These are phyloP conservation scores for Pangasius mekongensis DNA, from an alignment of 2,797 vertebrate genomes.

Conservation along the genomic window DNA sequence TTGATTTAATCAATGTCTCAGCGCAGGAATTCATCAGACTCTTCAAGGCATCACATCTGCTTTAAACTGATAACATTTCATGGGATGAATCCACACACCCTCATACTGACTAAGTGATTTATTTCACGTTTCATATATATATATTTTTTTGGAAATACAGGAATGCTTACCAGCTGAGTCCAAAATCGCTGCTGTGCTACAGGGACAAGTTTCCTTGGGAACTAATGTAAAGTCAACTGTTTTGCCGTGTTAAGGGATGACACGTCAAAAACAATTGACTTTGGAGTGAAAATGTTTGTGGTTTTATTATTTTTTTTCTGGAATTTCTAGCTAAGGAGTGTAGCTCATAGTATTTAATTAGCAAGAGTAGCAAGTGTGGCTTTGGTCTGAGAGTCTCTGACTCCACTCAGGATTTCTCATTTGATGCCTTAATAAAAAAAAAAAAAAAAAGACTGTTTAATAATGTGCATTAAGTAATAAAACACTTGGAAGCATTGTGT, in stretches of 20 bases:
- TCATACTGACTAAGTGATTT: not conserved
- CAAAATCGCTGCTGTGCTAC: not conserved
- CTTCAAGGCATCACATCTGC: not conserved
- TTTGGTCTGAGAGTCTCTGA: not conserved
- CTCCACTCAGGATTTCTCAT: not conserved
- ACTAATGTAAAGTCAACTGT: not conserved
- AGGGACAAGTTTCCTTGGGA: not conserved
- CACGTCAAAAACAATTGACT: not conserved
- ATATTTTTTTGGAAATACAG: not conserved
- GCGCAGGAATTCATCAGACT: not conserved
- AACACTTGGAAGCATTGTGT: not conserved
- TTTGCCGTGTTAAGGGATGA: not conserved
- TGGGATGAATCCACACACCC: not conserved
- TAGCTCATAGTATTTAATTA: not conserved
- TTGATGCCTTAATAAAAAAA: not conserved
- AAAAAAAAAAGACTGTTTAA: not conserved
- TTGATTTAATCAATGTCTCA: conserved; percentile 8
- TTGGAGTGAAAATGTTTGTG: not conserved
- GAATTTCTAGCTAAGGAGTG: not conserved
- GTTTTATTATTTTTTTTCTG: not conserved
- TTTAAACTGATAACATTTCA: not conserved
- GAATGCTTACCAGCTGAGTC: not conserved
- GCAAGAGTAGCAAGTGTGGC: not conserved
- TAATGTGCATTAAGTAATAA: not conserved
- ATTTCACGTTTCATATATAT: not conserved